Base-by-base conservation (phyloP, 2,888 invertebrate species). In the Hyppa rectilinea region DNA sequence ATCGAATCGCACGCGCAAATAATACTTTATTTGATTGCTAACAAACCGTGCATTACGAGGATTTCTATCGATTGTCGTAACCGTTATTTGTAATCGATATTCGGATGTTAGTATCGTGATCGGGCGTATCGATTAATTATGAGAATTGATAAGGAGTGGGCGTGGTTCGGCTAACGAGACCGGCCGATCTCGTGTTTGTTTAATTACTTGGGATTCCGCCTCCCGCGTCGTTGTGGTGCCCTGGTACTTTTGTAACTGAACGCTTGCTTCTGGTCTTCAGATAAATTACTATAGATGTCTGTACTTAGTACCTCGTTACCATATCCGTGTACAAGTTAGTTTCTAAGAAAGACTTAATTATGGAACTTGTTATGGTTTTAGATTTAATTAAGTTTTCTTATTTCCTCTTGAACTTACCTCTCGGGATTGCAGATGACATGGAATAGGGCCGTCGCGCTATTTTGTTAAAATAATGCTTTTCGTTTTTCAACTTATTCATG, bases 81-180 rank as follows among this genome's bases (percentile, higher is more conserved):
- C 82, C 83, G 85, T 88, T 88, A 85, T 86, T 72, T 73, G 82
- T 88, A 89, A 90, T 90, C 90, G 89, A 91, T 91, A 89, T 91
- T 90, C 83, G 84, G 76, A 66, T 81, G 75, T 78, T 83, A 76
- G 65, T 76, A 84, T 85, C 85, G 82, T 83, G 84, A 84, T 84
- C 82, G 71, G 84, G 84, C 84, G 76, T 82, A 89, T 88, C 91
- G 92, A 93, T 94, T 93, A 92, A 93, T 94, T 93, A 93, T 88
- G 83, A 87, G 91, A 93, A 92, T 93, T 92, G 93, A 93, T 94
- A 92, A 92, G 92, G 81, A 82, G 86, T 88, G 87, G 95, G 95
- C 92, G 93, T 89, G 88, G 86, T 83, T 70, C 69, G 80, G 85
- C 87, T 92, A 92, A 92, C 92, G 92, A 93, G 92, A 81, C 88